Base-by-base conservation (phyloP, 2,888 invertebrate genomes). In the Gymnosoma rotundatum region DNA sequence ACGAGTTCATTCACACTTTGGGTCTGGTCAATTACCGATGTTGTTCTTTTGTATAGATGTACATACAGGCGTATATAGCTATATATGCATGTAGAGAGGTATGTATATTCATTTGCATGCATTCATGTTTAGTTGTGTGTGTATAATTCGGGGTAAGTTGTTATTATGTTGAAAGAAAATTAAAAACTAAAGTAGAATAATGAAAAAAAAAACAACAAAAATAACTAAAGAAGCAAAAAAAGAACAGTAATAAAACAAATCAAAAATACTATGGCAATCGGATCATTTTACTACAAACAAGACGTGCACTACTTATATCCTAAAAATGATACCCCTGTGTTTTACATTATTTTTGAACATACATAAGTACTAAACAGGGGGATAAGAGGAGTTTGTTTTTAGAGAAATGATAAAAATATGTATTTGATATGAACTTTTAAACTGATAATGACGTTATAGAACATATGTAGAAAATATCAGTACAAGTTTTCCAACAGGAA, bases 1-100 rank as follows among this genome's bases (percentile, higher is more conserved):
- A 92, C 91, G 92, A 91, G 92, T 92, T 92, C 92, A 92, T 92
- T 92, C 92, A 91, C 92, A 89, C 89, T 89, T 87, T 87, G 88
- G 89, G 58, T 81, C 90, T 89, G 89, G 89, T 89, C 89, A 89
- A 89, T 89, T 90, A 88, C 89, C 89, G 88, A 81, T 81, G 63
- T 63, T 76, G 60, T 72, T 61, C 14, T 32, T 32, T 32, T 32
- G 0, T 32, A 7, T 8, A 32, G 2, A 32, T 6, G 6, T 32
- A 32, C 32, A 32, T 32, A 32, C 25, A 25, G 25, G 25, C 25
- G 25, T 32, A 32, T 8, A 6, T 8, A 32, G 32, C 32, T 8
- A 32, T 32, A 6, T 32, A 32, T 32, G 32, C 8, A 7, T 32
- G 42, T 10, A 42, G 42, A 12, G 12, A 12, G 86, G 86, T 88